Conservation (phyloP, 2,113 vertebrate species). For the Pungitius pungitius region DNA sequence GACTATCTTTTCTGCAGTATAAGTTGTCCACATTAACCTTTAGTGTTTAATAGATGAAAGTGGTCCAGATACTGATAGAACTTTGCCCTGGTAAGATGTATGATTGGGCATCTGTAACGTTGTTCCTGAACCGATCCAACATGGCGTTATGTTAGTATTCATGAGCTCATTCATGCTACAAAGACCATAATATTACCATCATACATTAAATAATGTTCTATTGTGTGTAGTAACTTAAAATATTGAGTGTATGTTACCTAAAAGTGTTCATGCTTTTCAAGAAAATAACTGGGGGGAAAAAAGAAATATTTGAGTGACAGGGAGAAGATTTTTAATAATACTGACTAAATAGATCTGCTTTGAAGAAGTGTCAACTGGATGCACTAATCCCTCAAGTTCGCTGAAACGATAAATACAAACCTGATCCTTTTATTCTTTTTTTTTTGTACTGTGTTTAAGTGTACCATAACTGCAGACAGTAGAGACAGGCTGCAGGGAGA, state of each 20-base stretch:
- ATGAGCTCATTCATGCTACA: not conserved
- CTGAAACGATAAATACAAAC: constrained; percentile 13
- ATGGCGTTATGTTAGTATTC: not conserved
- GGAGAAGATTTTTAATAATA: not conserved
- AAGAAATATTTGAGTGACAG: not conserved
- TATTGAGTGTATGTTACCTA: constrained; percentile 1
- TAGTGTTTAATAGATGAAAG: not conserved
- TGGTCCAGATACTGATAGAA: too few species aligned
- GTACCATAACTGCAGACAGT: constrained; percentile 22
- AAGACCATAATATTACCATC: not conserved
- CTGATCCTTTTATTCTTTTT: not conserved
- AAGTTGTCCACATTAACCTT: not conserved
- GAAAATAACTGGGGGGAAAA: not conserved
- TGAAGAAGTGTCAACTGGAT: not conserved
- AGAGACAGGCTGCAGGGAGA: constrained; percentile 19
- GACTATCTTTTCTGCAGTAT: not conserved
- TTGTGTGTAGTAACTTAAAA: not conserved
- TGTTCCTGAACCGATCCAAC: not conserved
- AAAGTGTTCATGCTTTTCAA: not conserved
- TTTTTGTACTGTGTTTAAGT: constrained; percentile 4
- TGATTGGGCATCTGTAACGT: not conserved
- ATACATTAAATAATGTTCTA: not conserved
- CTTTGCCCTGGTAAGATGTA: not conserved
- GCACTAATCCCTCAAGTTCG: not conserved
- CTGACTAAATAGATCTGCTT: not conserved